phyloP scores from a whole-genome alignment of 53 echinoderm and acorn worm genomes.

The Actinopyga echinites region DNA sequence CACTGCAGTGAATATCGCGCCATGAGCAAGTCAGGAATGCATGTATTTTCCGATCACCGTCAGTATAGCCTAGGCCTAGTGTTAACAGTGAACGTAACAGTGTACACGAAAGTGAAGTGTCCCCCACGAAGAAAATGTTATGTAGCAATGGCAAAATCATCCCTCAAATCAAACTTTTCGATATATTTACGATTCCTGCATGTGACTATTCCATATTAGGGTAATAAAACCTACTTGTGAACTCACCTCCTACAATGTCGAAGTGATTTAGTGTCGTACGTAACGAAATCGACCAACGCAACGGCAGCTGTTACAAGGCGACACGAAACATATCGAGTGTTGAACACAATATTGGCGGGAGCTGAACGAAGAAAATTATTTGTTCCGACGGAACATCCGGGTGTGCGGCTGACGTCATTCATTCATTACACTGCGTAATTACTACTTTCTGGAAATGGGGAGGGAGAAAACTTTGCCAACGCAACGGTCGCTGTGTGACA shows the following conservation, averaged over 20 bases:
- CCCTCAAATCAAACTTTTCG: too few species aligned
- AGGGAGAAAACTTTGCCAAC: background rate
- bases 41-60: too few species aligned
- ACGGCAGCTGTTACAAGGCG: background rate
- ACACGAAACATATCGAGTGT: background rate
- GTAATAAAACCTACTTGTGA: background rate
- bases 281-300: background rate
- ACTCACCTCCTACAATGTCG: conserved; percentile 1
- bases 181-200: too few species aligned
- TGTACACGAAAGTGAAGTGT: too few species aligned
- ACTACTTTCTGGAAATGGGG: background rate
- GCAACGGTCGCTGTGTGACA: background rate
- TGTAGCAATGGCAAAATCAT: too few species aligned
- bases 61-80: too few species aligned
- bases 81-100: too few species aligned
- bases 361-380: background rate
- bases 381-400: background rate
- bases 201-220: too few species aligned
- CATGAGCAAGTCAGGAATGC: too few species aligned
- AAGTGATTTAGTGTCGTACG: background rate
- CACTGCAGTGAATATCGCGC: too few species aligned
- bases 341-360: background rate
- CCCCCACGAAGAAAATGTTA: too few species aligned
- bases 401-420: background rate
- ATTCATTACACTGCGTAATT: background rate